phyloP scores from a whole-genome alignment of 2,888 invertebrate species.

The Zygothrica quintamaculata region DNA sequence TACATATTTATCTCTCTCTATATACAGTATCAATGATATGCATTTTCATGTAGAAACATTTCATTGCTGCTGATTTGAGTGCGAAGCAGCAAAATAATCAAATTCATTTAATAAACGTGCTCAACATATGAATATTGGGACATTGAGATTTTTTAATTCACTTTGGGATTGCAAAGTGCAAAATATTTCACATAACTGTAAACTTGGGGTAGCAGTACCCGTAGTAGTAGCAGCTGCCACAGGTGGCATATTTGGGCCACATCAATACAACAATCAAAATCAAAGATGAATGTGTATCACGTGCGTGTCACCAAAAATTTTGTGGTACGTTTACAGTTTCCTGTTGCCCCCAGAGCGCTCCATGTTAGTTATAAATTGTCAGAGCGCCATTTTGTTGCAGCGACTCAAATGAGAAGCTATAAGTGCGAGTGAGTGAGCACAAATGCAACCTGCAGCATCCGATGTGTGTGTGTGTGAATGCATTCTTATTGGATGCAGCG shows the following conservation, averaged over 20 bases:
- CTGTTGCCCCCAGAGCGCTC: too few species aligned
- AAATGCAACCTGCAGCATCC: conserved; percentile 28
- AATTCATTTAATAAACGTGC: conserved; percentile 50
- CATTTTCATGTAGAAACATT: neutral
- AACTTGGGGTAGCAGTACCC: conserved; percentile 20
- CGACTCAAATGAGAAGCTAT: neutral
- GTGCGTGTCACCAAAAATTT: neutral
- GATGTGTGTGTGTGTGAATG: conserved; percentile 9
- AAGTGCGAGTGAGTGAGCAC: conserved; percentile 22
- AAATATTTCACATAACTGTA: conserved; percentile 42
- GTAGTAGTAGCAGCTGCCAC: conserved; percentile 9
- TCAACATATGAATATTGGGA: conserved; percentile 21
- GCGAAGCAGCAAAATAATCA: conserved; percentile 32
- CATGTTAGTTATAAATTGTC: neutral
- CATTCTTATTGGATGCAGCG: conserved; percentile 42
- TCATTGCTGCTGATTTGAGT: conserved; percentile 33
- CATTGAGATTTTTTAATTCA: conserved; percentile 2
- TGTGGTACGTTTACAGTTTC: neutral
- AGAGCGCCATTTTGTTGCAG: conserved; percentile 29
- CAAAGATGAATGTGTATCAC: neutral
- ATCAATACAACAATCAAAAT: neutral
- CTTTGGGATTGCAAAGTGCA: conserved; percentile 19
- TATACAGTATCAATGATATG: neutral
- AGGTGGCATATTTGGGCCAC: conserved; percentile 8
- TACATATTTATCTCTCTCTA: neutral